phyloP scores from a whole-genome alignment of 2,113 vertebrate species.

The Lichenostomus cassidix region DNA sequence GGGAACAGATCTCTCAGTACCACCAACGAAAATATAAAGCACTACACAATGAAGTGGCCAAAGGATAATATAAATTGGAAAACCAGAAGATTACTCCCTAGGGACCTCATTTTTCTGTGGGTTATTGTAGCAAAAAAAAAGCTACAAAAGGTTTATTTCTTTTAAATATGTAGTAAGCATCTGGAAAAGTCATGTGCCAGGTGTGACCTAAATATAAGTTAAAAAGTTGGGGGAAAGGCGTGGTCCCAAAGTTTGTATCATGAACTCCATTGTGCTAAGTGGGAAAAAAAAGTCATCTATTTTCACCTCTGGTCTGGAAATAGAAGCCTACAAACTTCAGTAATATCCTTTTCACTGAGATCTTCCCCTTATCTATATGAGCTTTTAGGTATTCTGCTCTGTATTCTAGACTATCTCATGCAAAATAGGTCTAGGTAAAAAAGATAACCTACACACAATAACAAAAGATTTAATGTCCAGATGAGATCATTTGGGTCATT shows the following conservation, averaged over 20 bases:
- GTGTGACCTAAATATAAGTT: neutral
- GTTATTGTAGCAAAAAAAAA: neutral
- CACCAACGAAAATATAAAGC: neutral
- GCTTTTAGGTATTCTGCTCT: neutral
- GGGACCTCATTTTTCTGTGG: neutral
- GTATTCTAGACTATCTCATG: neutral
- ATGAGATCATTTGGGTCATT: constrained; percentile 1
- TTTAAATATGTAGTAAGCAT: neutral
- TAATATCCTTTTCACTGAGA: neutral
- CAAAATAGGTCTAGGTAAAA: neutral
- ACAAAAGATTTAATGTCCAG: neutral
- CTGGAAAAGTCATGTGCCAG: neutral
- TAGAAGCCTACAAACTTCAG: neutral
- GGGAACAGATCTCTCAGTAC: neutral
- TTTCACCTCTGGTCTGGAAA: neutral
- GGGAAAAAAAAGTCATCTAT: neutral
- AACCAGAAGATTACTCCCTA: neutral
- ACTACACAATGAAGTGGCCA: neutral
- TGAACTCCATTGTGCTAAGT: neutral
- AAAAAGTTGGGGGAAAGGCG: neutral
- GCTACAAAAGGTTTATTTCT: neutral
- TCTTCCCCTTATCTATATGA: neutral
- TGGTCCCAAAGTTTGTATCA: neutral
- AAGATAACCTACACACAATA: neutral
- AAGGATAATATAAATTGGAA: neutral